Evolutionary conservation across 2,113 vertebrate genomes (phyloP).

Genomic region (Falcunculus frontatus): DNA sequence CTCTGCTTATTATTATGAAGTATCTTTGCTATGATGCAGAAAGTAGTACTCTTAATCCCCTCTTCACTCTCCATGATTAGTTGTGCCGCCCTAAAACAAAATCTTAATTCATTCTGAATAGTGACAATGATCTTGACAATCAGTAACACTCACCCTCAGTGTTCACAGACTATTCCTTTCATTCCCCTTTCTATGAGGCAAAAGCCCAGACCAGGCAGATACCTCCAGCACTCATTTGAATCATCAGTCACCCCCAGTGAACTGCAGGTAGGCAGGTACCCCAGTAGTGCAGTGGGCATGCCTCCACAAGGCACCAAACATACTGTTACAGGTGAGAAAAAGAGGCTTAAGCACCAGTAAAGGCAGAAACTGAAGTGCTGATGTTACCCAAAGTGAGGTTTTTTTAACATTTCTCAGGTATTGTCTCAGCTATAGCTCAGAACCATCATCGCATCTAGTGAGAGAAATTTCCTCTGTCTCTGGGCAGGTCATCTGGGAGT

Average conservation of each 20-base stretch:
- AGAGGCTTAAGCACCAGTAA: background rate
- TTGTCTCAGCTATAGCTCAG: background rate
- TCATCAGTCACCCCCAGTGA: background rate
- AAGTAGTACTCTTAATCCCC: background rate
- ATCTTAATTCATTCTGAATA: background rate
- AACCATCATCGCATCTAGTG: accelerated
- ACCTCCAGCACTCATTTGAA: background rate
- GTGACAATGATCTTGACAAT: background rate
- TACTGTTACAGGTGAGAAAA: background rate
- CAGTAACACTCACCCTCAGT: background rate
- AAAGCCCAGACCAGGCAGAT: background rate
- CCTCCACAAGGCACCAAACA: background rate
- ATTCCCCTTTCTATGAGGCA: background rate
- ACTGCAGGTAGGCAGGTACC: background rate
- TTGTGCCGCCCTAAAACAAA: background rate
- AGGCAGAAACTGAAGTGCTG: background rate
- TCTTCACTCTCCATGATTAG: background rate
- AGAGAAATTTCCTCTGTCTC: background rate
- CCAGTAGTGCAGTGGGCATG: accelerated
- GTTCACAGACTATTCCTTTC: background rate
- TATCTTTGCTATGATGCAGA: background rate
- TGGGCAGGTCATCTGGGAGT: background rate
- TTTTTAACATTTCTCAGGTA: background rate
- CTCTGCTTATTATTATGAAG: constrained; percentile 35
- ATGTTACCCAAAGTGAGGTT: background rate